phyloP scores from a whole-genome alignment of 2,113 vertebrate genomes.

The Ictidomys tridecemlineatus region DNA sequence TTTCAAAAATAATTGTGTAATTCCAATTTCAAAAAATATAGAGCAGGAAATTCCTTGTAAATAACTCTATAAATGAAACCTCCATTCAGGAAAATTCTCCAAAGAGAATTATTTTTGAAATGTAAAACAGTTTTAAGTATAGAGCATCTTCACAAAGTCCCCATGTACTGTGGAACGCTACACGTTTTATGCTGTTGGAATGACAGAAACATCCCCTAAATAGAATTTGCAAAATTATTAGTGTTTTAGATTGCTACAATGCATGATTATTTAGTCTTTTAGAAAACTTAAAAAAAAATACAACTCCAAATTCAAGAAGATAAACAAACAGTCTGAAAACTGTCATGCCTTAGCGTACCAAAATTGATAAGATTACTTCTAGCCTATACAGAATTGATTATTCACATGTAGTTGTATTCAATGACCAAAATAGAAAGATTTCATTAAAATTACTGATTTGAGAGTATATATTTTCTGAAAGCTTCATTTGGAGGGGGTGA shows the following conservation, averaged over 20 bases:
- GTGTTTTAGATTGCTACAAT: background rate
- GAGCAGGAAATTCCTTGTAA: constrained; percentile 32
- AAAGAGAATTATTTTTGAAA: constrained; percentile 37
- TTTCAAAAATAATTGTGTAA: constrained; percentile 14
- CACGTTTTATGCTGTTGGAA: background rate
- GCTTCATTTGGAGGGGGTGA: too few species aligned
- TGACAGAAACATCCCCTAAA: constrained; percentile 21
- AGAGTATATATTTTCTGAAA: constrained; percentile 20
- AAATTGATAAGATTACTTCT: background rate
- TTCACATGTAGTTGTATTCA: background rate
- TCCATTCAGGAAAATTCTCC: background rate
- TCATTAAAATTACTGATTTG: constrained; percentile 31
- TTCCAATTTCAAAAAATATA: background rate
- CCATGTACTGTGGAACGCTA: background rate
- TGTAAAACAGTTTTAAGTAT: background rate
- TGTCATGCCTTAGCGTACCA: background rate
- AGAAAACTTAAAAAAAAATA: background rate
- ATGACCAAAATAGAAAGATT: background rate
- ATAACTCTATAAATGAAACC: background rate
- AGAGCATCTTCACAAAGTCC: background rate
- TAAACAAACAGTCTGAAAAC: background rate
- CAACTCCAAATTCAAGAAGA: constrained; percentile 4
- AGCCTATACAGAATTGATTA: background rate
- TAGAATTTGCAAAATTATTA: background rate
- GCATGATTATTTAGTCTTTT: background rate